Evolutionary conservation across 2,797 vertebrate species (phyloP), one percentile per base, ranked within the genome.

Genomic region (Taeniopygia guttata): DNA sequence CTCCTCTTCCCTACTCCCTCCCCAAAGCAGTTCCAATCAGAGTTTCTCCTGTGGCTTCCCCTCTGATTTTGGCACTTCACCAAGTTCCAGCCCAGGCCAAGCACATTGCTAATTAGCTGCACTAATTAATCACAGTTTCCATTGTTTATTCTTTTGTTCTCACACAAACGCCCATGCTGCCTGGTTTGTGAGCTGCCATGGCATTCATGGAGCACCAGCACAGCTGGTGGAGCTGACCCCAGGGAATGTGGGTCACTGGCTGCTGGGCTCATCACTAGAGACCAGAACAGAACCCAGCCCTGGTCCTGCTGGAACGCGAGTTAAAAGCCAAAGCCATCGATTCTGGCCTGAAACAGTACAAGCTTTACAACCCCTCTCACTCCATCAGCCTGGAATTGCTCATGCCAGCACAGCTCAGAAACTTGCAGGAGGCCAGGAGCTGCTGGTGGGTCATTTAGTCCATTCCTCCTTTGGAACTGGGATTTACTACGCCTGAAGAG

Each of bases 111-210:
- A 91, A 94, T 95, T 85, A 91, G 87, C 73, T 48, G 38, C 2
- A 7, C 72, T 95, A 95, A 95, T 96, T 94, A 94, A 95, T 90
- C 93, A 87, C 82, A 66, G 85, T 91, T 94, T 91, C 83, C 85
- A 58, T 60, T 89, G 84, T 94, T 95, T 94, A 82, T 93, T 82
- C 92, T 62, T 94, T 82, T 87, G 70, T 94, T 87, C 88, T 94
- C 0, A 0, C 67, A 67, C 59, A 86, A 90, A 60, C 20, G 23
- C 32, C n/a, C 23, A 0, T 6, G 2, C 81, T 56, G 68, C 86
- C 63, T 7, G 0, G 55, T 7, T 0, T 17, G 56, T 55, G 40
- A 83, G 46, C 84, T 74, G 62, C 69, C 40, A 3, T 5, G n/a
- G 40, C 23, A 3, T 42, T 51, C 58, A 22, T 3, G 1, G 64